phyloP scores from a whole-genome alignment of 2,888 invertebrate genomes.

The Dusona sp. region DNA sequence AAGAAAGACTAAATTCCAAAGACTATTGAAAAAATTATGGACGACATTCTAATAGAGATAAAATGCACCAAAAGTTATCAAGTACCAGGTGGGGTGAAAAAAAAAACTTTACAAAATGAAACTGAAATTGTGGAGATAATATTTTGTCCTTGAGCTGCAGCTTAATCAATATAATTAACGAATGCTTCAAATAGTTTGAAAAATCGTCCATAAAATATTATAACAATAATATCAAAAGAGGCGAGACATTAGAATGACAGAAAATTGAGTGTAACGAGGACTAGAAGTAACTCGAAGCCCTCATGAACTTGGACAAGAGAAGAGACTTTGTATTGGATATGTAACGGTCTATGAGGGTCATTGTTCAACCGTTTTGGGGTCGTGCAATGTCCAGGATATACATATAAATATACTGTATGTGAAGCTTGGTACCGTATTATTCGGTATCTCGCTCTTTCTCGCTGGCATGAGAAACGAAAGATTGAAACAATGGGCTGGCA shows the following conservation, averaged over 20 bases:
- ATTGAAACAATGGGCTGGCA: constrained; percentile 82
- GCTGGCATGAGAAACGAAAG: constrained; percentile 80
- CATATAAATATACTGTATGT: constrained; percentile 29
- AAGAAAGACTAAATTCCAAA: background rate
- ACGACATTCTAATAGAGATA: background rate
- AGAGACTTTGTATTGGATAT: constrained; percentile 56
- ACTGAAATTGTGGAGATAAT: background rate
- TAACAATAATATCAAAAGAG: background rate
- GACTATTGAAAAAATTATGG: background rate
- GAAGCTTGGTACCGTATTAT: constrained; percentile 48
- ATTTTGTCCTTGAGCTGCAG: background rate
- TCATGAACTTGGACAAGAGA: constrained; percentile 52
- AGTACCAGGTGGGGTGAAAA: background rate
- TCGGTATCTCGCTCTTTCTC: constrained; percentile 39
- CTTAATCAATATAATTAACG: background rate
- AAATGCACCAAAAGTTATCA: background rate
- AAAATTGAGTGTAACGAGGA: background rate
- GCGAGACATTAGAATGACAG: background rate
- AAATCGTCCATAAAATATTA: background rate
- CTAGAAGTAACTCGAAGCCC: background rate
- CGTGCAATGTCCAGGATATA: constrained; percentile 80
- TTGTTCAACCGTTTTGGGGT: constrained; percentile 82
- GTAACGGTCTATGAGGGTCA: constrained; percentile 81
- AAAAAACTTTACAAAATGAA: background rate
- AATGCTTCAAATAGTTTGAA: background rate